Evolutionary conservation across 2,888 invertebrate species (phyloP).

Genomic region (Pyrrhia umbra): DNA sequence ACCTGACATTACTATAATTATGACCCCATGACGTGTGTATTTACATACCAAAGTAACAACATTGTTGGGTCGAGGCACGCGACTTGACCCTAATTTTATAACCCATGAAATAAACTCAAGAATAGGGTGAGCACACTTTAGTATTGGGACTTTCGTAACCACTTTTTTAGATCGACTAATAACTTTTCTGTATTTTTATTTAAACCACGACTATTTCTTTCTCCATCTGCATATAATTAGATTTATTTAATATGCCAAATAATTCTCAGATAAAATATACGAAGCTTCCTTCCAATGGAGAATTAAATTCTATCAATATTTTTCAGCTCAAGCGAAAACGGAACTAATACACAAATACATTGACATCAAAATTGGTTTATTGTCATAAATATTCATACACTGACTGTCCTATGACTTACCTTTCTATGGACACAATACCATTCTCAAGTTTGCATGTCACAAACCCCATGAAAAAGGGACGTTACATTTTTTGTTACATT

Average conservation of each 20-base stretch:
- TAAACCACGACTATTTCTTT: too few relatives aligned
- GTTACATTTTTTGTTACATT: conserved; percentile 50
- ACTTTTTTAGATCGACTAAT: not conserved
- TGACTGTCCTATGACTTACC: not conserved
- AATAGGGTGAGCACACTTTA: conserved; percentile 40
- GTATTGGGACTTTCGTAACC: not conserved
- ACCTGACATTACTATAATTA: conserved; percentile 39
- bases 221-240: too few relatives aligned
- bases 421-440: conserved; percentile 32
- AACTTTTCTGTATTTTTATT: too few relatives aligned
- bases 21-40: conserved; percentile 50
- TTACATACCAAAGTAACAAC: conserved; percentile 60
- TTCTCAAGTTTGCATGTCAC: conserved; percentile 48
- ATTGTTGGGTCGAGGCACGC: conserved; percentile 38
- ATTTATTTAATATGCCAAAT: too few relatives aligned
- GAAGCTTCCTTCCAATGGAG: too few relatives aligned
- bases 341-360: too few relatives aligned
- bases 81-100: conserved; percentile 50
- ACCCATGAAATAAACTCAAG: conserved; percentile 32
- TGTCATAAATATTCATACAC: not conserved
- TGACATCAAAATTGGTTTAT: too few relatives aligned
- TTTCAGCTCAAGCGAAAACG: too few relatives aligned
- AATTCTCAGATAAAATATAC: too few relatives aligned
- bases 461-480: conserved; percentile 44
- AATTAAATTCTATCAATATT: too few relatives aligned